phyloP scores from a whole-genome alignment of 2,113 vertebrate species.

The Camelus bactrianus region DNA sequence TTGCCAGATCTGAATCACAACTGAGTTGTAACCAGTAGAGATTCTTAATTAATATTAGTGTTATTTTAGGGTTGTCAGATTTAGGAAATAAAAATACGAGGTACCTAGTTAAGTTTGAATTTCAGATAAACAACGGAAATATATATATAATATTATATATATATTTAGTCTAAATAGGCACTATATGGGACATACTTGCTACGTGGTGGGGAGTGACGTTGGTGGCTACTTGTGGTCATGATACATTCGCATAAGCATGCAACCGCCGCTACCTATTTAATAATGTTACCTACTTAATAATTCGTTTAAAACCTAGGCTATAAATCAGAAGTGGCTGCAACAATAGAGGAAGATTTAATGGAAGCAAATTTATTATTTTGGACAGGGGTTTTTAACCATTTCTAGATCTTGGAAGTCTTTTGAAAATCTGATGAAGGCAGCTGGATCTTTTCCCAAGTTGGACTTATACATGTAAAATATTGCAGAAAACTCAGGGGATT shows the following conservation, averaged over 20 bases:
- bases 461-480: neutral
- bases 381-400: constrained; percentile 51
- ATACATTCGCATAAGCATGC: constrained; percentile 47
- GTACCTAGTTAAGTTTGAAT: constrained; percentile 21
- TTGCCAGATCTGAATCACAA: neutral
- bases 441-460: neutral
- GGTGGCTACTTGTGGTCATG: neutral
- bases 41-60: constrained; percentile 11
- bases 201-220: neutral
- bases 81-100: constrained; percentile 44
- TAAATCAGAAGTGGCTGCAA: constrained; percentile 63
- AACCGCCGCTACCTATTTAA: constrained; percentile 73
- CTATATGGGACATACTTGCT: too few species aligned
- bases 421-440: neutral
- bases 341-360: constrained; percentile 52
- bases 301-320: constrained; percentile 65
- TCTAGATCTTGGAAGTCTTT: neutral
- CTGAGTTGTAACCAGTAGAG: neutral
- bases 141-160: too few species aligned
- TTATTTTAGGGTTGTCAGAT: neutral
- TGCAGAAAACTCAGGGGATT: neutral
- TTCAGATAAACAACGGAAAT: neutral
- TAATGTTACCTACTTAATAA: constrained; percentile 77
- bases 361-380: constrained; percentile 65
- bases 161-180: too few species aligned